phyloP scores from a whole-genome alignment of 2,888 invertebrate species.

The Pocota personata region DNA sequence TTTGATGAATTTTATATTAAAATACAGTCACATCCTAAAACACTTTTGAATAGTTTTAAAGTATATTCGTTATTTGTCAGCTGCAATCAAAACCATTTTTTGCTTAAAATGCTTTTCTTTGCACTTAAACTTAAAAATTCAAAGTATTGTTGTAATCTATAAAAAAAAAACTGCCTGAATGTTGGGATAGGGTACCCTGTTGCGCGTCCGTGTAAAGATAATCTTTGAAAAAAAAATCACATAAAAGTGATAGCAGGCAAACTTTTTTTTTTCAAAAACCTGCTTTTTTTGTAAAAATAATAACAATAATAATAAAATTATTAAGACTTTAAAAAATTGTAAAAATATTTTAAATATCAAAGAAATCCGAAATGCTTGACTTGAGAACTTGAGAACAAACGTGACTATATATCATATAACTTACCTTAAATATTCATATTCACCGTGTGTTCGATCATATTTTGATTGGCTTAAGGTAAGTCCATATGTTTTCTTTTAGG shows the following conservation, averaged over 20 bases:
- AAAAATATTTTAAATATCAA: constrained; percentile 31
- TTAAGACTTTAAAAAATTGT: constrained; percentile 58
- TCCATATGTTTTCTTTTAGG: constrained; percentile 16
- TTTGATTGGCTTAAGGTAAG: constrained; percentile 64
- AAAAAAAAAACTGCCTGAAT: constrained; percentile 91
- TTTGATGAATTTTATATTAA: constrained; percentile 75
- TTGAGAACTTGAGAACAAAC: constrained; percentile 79
- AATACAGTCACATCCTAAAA: no score
- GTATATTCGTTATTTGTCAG: no score
- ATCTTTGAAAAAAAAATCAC: constrained; percentile 61
- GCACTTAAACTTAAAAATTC: constrained; percentile 76
- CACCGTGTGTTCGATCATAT: constrained; percentile 43
- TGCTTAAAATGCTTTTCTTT: constrained; percentile 82
- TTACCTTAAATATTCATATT: constrained; percentile 56
- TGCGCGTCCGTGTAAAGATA: constrained; percentile 81
- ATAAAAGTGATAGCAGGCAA: constrained; percentile 76
- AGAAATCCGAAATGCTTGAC: constrained; percentile 77
- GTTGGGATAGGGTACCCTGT: constrained; percentile 99
- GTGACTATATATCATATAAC: constrained; percentile 40
- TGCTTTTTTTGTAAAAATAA: constrained; percentile 52
- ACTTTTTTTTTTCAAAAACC: constrained; percentile 56
- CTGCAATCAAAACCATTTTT: constrained; percentile 82
- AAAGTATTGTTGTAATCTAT: constrained; percentile 63
- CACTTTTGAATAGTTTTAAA: constrained; percentile 77
- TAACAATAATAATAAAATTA: constrained; percentile 26